These are phyloP conservation scores for Lota lota DNA, from an alignment of 2,113 vertebrate genomes.

Conservation along the genomic window DNA sequence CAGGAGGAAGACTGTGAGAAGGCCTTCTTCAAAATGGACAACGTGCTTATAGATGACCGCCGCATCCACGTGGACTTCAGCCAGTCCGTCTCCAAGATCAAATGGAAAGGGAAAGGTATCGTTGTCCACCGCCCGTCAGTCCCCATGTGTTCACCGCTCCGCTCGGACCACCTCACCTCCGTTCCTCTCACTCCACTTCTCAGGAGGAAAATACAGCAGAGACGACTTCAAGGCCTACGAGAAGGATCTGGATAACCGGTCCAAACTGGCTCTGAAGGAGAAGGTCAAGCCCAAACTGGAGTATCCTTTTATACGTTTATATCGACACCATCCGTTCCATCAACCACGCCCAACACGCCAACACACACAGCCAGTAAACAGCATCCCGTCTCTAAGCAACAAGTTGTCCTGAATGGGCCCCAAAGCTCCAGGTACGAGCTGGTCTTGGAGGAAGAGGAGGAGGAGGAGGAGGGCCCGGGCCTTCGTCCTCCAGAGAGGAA, in stretches of 20 bases:
- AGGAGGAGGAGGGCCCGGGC: slow-evolving; percentile 68
- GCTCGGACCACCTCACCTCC: no score
- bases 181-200: not conserved
- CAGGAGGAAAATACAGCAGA: slow-evolving; percentile 91
- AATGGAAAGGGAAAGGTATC: slow-evolving; percentile 96
- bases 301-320: slow-evolving; percentile 82
- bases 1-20: slow-evolving; percentile 97
- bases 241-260: slow-evolving; percentile 79
- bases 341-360: no score
- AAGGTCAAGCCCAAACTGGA: slow-evolving; percentile 88
- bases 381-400: no score
- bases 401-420: slow-evolving; percentile 67
- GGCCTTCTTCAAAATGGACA: slow-evolving; percentile 99
- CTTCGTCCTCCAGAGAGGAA: slow-evolving; percentile 77
- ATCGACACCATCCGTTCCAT: no score
- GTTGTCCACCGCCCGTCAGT: not conserved
- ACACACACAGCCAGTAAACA: no score
- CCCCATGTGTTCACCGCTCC: not conserved
- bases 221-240: slow-evolving; percentile 96
- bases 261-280: slow-evolving; percentile 89
- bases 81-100: slow-evolving; percentile 95
- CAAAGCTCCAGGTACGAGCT: slow-evolving; percentile 87
- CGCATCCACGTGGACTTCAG: slow-evolving; percentile 98
- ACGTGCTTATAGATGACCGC: slow-evolving; percentile 94
- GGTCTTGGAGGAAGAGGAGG: slow-evolving; percentile 81